A percentile compares a stretch with the other conserved stretches of the same genome.
Conservation (phyloP, 2,888 invertebrate species). For the Dasypogon diadema region DNA sequence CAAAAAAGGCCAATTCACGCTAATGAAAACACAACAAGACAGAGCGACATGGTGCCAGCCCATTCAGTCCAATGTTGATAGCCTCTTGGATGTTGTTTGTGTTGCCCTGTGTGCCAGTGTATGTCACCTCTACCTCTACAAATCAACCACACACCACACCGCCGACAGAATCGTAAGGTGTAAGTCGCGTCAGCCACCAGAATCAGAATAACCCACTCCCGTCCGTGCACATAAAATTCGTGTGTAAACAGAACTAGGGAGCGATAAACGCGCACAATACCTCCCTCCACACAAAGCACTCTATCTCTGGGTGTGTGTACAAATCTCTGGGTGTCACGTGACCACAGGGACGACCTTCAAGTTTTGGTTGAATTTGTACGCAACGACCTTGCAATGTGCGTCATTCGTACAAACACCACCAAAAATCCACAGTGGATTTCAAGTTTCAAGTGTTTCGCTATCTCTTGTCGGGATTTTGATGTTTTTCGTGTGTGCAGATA, state of each 20-base stretch:
- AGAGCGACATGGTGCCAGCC: neutral
- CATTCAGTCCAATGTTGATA: neutral
- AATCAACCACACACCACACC: too few species aligned
- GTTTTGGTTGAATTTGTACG: slow-evolving; percentile 67
- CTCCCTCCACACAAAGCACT: neutral
- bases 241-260: too few species aligned
- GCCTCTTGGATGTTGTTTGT: slow-evolving; percentile 20
- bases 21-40: neutral
- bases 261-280: neutral
- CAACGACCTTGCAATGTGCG: slow-evolving; percentile 68
- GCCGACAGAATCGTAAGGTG: too few species aligned
- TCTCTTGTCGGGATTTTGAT: neutral
- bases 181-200: too few species aligned
- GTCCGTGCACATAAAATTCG: too few species aligned
- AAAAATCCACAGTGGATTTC: too few species aligned
- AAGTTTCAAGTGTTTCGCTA: neutral
- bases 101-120: too few species aligned
- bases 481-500: neutral
- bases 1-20: too few species aligned
- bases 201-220: too few species aligned
- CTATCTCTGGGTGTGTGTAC: too few species aligned
- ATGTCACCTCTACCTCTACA: too few species aligned
- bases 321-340: slow-evolving; percentile 57
- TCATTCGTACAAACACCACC: slow-evolving; percentile 48
- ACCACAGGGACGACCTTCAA: slow-evolving; percentile 69